Evolutionary conservation across 1,140 invertebrate genomes (phyloP).

Genomic region (Thaumatotibia leucotreta): DNA sequence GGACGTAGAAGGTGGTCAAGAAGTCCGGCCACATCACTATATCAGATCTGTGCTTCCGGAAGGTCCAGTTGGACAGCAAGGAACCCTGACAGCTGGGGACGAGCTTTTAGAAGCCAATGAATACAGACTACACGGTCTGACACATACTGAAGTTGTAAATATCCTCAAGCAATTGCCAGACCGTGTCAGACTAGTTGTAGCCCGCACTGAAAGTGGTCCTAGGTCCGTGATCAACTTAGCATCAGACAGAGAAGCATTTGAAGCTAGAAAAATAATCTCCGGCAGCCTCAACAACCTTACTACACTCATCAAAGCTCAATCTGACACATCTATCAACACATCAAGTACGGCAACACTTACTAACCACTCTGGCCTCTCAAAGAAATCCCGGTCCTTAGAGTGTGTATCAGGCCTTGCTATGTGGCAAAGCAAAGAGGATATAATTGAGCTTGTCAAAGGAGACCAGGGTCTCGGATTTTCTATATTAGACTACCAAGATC

Average conservation of each 20-base stretch:
- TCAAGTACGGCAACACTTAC: conserved; percentile 83
- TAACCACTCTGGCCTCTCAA: conserved; percentile 82
- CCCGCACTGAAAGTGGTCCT: conserved; percentile 77
- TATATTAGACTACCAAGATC: conserved; percentile 96
- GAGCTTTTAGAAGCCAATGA: conserved; percentile 95
- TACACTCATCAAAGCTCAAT: conserved; percentile 90
- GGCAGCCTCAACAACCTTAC: conserved; percentile 85
- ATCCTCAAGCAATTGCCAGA: conserved; percentile 92
- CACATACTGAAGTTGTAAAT: conserved; percentile 92
- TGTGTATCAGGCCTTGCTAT: conserved; percentile 93
- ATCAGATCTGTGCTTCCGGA: conserved; percentile 91
- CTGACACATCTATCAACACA: conserved; percentile 89
- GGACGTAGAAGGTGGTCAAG: conserved; percentile 88
- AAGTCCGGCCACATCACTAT: conserved; percentile 91
- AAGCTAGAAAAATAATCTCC: conserved; percentile 85
- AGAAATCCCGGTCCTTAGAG: conserved; percentile 94
- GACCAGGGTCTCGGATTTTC: conserved; percentile 96
- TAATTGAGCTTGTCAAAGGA: conserved; percentile 91
- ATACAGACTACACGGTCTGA: conserved; percentile 88
- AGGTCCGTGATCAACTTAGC: conserved; percentile 85
- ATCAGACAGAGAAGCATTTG: conserved; percentile 86
- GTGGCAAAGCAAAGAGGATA: conserved; percentile 93
- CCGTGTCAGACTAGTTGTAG: conserved; percentile 89
- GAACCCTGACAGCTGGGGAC: conserved; percentile 89
- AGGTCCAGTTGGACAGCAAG: conserved; percentile 91